Percentiles rank a stretch among this genome's conserved stretches.
Evolutionary conservation across 2,888 invertebrate genomes (phyloP).

Genomic region (Andrena praecox): DNA sequence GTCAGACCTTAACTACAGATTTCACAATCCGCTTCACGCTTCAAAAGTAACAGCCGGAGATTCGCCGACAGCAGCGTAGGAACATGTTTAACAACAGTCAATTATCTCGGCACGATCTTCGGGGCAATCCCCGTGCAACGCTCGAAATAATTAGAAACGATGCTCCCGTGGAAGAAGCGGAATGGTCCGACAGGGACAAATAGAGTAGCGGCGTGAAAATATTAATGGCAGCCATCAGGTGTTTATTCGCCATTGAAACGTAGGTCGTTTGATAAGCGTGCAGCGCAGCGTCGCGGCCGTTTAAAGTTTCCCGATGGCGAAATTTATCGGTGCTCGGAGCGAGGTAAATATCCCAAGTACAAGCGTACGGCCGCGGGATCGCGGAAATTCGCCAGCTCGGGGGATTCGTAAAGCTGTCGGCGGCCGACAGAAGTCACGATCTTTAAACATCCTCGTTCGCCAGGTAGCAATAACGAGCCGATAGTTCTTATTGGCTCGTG

Average conservation of each 20-base stretch:
- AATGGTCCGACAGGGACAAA: slow-evolving; percentile 18
- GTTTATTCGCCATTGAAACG: slow-evolving; percentile 18
- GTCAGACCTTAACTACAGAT: slow-evolving; percentile 5
- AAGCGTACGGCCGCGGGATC: slow-evolving; percentile 12
- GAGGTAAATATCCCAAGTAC: slow-evolving; percentile 26
- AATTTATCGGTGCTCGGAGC: slow-evolving; percentile 15
- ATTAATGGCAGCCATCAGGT: slow-evolving; percentile 27
- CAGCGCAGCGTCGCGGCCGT: background rate
- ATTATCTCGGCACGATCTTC: background rate
- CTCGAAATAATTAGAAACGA: too few relatives aligned
- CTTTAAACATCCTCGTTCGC: slow-evolving; percentile 61
- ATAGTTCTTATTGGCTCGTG: slow-evolving; percentile 63
- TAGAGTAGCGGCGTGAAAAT: slow-evolving; percentile 2
- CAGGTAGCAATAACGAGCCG: slow-evolving; percentile 70
- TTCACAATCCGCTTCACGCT: background rate
- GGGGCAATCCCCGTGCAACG: too few relatives aligned
- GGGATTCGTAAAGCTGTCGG: slow-evolving; percentile 54
- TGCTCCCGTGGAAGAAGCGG: background rate
- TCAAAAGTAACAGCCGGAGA: background rate
- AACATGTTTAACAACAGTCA: background rate
- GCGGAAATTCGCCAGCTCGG: slow-evolving; percentile 60
- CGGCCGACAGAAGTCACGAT: slow-evolving; percentile 60
- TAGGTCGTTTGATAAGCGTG: slow-evolving; percentile 19
- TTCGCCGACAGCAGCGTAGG: background rate
- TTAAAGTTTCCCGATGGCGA: background rate